phyloP scores from a whole-genome alignment of 2,113 vertebrate species.

The Sinocyclocheilus rhinocerous region DNA sequence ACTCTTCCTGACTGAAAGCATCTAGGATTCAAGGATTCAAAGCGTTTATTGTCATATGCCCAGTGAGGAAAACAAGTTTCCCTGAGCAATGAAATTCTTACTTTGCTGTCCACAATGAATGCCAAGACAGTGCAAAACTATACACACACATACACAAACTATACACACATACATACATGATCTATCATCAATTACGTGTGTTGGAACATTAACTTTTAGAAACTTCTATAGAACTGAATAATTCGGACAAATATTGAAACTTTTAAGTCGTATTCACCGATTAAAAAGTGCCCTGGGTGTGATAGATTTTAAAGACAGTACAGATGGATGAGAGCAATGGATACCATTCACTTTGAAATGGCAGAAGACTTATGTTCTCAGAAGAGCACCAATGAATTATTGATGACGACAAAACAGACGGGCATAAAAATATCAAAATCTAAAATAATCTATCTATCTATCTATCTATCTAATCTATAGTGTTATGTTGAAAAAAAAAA shows the following conservation, averaged over 20 bases:
- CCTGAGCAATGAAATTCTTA: too few relatives aligned
- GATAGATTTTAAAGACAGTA: neutral
- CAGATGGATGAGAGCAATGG: neutral
- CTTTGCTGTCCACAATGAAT: too few relatives aligned
- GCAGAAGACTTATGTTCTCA: neutral
- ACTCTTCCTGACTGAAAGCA: conserved; percentile 73
- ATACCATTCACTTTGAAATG: conserved; percentile 10
- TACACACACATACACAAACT: too few relatives aligned
- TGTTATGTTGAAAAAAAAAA: too few relatives aligned
- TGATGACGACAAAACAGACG: conserved; percentile 46
- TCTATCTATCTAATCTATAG: too few relatives aligned
- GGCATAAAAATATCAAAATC: conserved; percentile 3
- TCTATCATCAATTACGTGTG: conserved; percentile 63
- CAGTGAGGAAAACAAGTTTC: too few relatives aligned
- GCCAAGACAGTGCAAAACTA: too few relatives aligned
- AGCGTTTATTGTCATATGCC: too few relatives aligned
- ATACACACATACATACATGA: too few relatives aligned
- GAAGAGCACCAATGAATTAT: conserved; percentile 14
- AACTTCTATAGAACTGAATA: conserved; percentile 49
- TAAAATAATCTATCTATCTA: neutral
- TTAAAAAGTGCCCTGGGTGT: conserved; percentile 2
- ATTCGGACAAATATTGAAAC: conserved; percentile 50
- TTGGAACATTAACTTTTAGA: conserved; percentile 68
- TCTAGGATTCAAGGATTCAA: too few relatives aligned
- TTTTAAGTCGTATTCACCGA: conserved; percentile 44